Conservation (phyloP, 2,888 invertebrate species). For the Rhimphoctona megacephalus region DNA sequence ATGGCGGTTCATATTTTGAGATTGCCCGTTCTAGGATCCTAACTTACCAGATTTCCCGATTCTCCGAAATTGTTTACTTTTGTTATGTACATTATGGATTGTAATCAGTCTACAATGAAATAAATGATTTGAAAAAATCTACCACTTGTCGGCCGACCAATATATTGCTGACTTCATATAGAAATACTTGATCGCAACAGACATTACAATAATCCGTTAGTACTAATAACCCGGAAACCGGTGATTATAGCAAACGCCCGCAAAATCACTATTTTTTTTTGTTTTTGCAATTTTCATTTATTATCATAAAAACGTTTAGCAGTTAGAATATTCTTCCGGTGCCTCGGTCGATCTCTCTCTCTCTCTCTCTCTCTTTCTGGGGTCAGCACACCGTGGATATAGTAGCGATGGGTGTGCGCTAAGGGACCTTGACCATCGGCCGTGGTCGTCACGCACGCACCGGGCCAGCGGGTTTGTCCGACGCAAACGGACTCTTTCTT, state of each 20-base stretch:
- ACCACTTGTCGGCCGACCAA: not conserved
- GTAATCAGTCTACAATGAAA: not conserved
- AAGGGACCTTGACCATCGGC: slow-evolving; percentile 69
- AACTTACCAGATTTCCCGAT: slow-evolving; percentile 25
- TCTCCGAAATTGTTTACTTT: not conserved
- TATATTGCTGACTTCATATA: not conserved
- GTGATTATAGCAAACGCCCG: slow-evolving; percentile 26
- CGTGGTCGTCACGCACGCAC: slow-evolving; percentile 65
- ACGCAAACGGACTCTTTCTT: slow-evolving; percentile 30
- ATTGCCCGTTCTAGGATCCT: slow-evolving; percentile 44
- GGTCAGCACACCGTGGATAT: slow-evolving; percentile 62
- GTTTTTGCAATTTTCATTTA: slow-evolving; percentile 3
- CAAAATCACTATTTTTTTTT: slow-evolving; percentile 20
- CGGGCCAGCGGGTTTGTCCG: slow-evolving; percentile 66
- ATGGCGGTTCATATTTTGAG: not conserved
- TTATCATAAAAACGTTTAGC: slow-evolving; percentile 7
- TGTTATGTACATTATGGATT: not conserved
- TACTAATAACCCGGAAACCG: not conserved
- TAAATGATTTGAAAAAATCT: not conserved
- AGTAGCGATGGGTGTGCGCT: slow-evolving; percentile 27
- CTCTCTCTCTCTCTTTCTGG: slow-evolving; percentile 25
- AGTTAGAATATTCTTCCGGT: slow-evolving; percentile 40
- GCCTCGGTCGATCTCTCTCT: slow-evolving; percentile 20
- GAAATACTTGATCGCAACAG: slow-evolving; percentile 12
- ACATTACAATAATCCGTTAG: slow-evolving; percentile 1